Base-by-base conservation (phyloP, 2,113 vertebrate genomes). In the Ivindomyrus marchei region DNA sequence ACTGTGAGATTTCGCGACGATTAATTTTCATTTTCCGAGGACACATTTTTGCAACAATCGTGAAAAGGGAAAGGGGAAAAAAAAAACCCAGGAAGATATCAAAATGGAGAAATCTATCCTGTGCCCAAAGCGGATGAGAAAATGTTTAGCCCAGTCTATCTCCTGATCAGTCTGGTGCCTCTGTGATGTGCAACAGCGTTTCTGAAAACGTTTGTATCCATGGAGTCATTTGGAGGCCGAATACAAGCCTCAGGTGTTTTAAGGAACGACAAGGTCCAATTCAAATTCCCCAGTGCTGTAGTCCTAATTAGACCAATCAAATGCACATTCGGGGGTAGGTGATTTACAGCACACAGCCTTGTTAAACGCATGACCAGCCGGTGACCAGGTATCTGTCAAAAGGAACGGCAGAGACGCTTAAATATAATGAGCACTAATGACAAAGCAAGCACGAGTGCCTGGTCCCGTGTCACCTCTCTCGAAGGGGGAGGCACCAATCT, bases 41-140 rank as follows among this genome's bases (percentile, higher is more conserved):
- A 47, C 39, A 24, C 39, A 8, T 46, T 85, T 85, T n/a, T 24
- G 83, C 83, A 85, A 45, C 39, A 85, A 27, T n/a, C 24, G 6
- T 42, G 45, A 50, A 42, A 42, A 31, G 70, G 21, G 47, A 74
- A 36, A 27, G 70, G 24, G 8, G 4, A 47, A 39, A 36, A 42
- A 46, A 52, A 53, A 17, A 87, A 87, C 0, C 50, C n/a, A 19
- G 39, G 49, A 56, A 53, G 85, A 87, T 50, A 31, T 39, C 10
- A 53, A 87, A 87, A 27, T 56, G 24, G 53, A 87, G n/a, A 87
- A 87, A 39, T 56, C 85, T 87, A 27, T 87, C 85, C 50, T 27
- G 13, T 53, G 49, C 50, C 15, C 49, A n/a, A 31, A 47, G 85
- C 50, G 8, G 47, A 87, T 87, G 50, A 80, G 17, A 87, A 56